These are phyloP conservation scores for Grantiella picta DNA, from an alignment of 2,113 vertebrate species.

Conservation along the genomic window DNA sequence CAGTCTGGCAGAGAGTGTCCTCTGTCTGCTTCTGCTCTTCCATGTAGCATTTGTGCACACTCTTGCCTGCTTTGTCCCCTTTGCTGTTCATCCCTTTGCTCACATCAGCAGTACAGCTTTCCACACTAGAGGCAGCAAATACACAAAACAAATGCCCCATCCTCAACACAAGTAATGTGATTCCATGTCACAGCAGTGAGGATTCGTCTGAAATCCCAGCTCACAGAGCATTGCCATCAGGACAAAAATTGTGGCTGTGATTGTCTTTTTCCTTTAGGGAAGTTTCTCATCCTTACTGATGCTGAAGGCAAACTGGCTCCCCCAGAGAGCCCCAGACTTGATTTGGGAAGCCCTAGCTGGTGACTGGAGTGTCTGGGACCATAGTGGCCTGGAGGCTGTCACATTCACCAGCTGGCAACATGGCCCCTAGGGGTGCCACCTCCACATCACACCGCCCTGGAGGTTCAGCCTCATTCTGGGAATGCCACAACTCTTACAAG, in stretches of 20 bases:
- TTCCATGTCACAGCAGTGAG: accelerated
- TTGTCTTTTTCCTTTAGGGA: neutral
- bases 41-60: neutral
- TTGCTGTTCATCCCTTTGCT: neutral
- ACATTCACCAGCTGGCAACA: neutral
- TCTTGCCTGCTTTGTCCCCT: neutral
- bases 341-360: neutral
- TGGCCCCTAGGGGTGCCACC: neutral
- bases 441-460: accelerated
- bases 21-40: neutral
- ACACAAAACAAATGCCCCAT: neutral
- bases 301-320: neutral
- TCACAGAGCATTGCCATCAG: accelerated
- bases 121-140: accelerated
- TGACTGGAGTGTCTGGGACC: neutral
- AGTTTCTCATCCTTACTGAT: neutral
- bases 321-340: neutral
- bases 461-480: accelerated
- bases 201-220: neutral
- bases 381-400: neutral
- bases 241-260: neutral
- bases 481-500: accelerated
- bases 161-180: accelerated
- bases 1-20: neutral
- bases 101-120: neutral